Evolutionary conservation across 2,888 invertebrate genomes (phyloP).

Genomic region (Nymphalis urticae): DNA sequence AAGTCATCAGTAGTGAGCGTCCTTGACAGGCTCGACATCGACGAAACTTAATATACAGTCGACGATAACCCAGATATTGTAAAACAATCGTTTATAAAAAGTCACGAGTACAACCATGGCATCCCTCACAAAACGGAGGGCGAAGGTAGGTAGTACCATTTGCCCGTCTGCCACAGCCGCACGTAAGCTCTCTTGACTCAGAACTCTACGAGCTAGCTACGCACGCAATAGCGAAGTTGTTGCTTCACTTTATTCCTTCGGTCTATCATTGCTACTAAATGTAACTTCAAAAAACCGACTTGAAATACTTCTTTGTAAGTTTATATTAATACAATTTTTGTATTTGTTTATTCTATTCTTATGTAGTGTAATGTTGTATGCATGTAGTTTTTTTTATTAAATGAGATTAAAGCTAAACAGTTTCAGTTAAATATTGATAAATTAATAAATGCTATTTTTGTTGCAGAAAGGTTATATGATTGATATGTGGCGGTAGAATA

Average conservation of each 20-base stretch:
- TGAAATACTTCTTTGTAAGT: not conserved
- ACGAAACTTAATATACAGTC: constrained; percentile 76
- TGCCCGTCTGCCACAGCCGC: constrained; percentile 70
- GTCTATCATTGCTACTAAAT: not conserved
- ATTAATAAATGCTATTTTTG: constrained; percentile 20
- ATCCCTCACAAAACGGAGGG: constrained; percentile 50
- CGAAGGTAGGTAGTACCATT: constrained; percentile 64
- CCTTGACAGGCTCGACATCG: constrained; percentile 72
- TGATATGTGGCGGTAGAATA: constrained; percentile 22
- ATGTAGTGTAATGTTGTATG: too few relatives aligned
- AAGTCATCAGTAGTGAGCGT: constrained; percentile 62
- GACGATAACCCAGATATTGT: constrained; percentile 77
- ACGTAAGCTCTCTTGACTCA: constrained; percentile 66
- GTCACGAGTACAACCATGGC: constrained; percentile 62
- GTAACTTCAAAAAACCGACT: not conserved
- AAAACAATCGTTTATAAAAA: constrained; percentile 68
- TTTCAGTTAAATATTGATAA: not conserved
- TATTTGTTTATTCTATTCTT: too few relatives aligned
- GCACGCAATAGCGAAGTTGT: constrained; percentile 54
- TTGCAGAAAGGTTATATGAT: constrained; percentile 33
- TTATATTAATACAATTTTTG: too few relatives aligned
- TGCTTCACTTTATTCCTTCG: constrained; percentile 16
- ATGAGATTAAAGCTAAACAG: not conserved
- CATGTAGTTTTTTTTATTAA: not conserved
- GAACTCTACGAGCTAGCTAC: constrained; percentile 58